Base-by-base conservation (phyloP, 2,888 invertebrate genomes). In the Lottia gigantea region DNA sequence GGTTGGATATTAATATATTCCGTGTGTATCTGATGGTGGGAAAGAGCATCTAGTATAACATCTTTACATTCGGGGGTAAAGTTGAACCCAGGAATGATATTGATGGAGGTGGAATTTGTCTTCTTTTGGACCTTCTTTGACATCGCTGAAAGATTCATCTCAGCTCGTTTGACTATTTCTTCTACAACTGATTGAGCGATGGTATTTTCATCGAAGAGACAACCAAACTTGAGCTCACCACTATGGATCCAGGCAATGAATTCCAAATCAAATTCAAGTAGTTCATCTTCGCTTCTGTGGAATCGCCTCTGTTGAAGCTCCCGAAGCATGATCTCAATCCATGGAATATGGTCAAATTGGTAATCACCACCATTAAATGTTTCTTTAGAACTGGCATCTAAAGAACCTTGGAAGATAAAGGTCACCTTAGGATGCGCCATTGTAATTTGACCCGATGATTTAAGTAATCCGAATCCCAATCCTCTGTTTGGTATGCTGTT, bases 371-470 rank as follows among this genome's bases (percentile, higher is more conserved):
- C 55, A 55, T 55, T 15, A 23, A 55, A 14, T 8, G 55, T 55
- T 55, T 55, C 55, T 55, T 55, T 55, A 23, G 55, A 55, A 15
- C 55, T 55, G 19, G 55, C 55, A 55, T 55, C 55, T 14, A 55
- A 23, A 6, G 55, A 55, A 12, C 55, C 55, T 55, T 55, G 55
- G 55, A 55, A 55, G 23, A 55, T 55, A 4, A 55, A 55, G 12
- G 55, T 55, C 19, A 55, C 55, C 23, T 55, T 55, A 11, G 55
- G 55, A 14, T 55, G 55, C 6, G 8, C 23, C 55, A 55, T 55
- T 23, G 55, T 23, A 23, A 55, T 55, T 55, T 55, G 19, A 0
- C 55, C 19, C 0, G 55, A 19, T 23, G 55, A 55, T 14, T 23
- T 55, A 3, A 55, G 55, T 55, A 55, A 14, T 23, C 55, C 55